phyloP scores from a whole-genome alignment of 1,140 invertebrate species.

The Bradysia coprophila region DNA sequence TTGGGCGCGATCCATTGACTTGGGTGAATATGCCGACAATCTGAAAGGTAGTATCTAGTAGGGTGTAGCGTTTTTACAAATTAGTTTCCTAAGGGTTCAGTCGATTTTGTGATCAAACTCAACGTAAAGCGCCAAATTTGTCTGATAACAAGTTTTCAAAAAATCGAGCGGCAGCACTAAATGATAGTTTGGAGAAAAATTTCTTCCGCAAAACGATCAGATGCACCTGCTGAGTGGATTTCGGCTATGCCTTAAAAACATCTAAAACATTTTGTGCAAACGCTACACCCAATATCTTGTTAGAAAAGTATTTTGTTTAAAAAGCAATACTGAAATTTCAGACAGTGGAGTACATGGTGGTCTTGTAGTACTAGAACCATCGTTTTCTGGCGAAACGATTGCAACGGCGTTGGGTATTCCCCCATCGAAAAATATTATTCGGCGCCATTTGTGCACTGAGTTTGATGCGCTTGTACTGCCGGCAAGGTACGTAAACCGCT shows the following conservation, averaged over 20 bases:
- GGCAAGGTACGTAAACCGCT: slow-evolving; percentile 48
- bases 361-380: slow-evolving; percentile 77
- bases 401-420: slow-evolving; percentile 83
- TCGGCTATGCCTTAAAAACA: neutral
- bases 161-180: too few species aligned
- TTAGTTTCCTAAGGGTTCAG: too few species aligned
- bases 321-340: slow-evolving; percentile 18
- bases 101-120: too few species aligned
- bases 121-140: too few species aligned
- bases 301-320: neutral
- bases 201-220: too few species aligned
- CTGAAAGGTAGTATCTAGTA: slow-evolving; percentile 84
- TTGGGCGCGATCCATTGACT: slow-evolving; percentile 83
- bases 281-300: neutral
- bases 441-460: slow-evolving; percentile 76
- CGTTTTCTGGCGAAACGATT: slow-evolving; percentile 86
- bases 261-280: too few species aligned
- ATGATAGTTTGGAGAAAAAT: too few species aligned
- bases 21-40: slow-evolving; percentile 84
- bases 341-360: slow-evolving; percentile 88
- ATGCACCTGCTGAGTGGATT: too few species aligned
- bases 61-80: too few species aligned
- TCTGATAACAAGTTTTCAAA: too few species aligned
- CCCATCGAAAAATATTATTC: slow-evolving; percentile 80
- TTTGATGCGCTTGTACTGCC: slow-evolving; percentile 76